phyloP scores from a whole-genome alignment of 2,113 vertebrate species.

The Psittacula cyanocephala region DNA sequence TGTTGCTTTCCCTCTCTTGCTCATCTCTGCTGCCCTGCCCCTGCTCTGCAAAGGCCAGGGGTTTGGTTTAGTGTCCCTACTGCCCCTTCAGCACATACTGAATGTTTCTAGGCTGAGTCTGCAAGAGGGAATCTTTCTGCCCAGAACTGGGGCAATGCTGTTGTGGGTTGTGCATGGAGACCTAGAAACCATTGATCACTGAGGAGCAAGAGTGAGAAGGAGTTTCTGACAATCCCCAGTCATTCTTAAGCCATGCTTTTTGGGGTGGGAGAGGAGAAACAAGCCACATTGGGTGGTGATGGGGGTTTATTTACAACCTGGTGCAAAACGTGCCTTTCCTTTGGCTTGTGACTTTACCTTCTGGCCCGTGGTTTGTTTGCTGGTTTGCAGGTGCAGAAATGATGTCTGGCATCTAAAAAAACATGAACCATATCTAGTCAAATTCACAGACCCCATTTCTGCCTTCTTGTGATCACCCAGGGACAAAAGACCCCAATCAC shows the following conservation, averaged over 20 bases:
- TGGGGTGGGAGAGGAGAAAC: not conserved
- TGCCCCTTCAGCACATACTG: not conserved
- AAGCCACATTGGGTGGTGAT: fast-evolving
- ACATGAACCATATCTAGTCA: not conserved
- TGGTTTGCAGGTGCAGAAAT: not conserved
- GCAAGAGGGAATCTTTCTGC: not conserved
- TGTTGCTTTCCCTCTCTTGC: not conserved
- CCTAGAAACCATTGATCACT: not conserved
- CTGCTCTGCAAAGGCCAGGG: not conserved
- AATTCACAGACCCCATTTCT: not conserved
- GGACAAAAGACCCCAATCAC: not conserved
- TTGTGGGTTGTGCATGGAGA: not conserved
- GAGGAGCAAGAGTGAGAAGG: not conserved
- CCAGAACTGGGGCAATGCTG: not conserved
- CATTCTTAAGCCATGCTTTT: not conserved
- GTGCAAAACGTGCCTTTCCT: not conserved
- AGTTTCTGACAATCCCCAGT: not conserved
- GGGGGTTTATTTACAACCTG: not conserved
- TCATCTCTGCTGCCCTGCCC: not conserved
- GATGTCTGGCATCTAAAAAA: not conserved
- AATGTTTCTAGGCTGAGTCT: not conserved
- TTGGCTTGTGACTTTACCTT: not conserved
- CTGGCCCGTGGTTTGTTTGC: not conserved
- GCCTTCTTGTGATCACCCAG: not conserved
- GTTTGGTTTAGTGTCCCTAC: not conserved